These are phyloP conservation scores for Pentamera pediparva DNA, from an alignment of 53 echinoderm and acorn worm species.

Conservation along the genomic window DNA sequence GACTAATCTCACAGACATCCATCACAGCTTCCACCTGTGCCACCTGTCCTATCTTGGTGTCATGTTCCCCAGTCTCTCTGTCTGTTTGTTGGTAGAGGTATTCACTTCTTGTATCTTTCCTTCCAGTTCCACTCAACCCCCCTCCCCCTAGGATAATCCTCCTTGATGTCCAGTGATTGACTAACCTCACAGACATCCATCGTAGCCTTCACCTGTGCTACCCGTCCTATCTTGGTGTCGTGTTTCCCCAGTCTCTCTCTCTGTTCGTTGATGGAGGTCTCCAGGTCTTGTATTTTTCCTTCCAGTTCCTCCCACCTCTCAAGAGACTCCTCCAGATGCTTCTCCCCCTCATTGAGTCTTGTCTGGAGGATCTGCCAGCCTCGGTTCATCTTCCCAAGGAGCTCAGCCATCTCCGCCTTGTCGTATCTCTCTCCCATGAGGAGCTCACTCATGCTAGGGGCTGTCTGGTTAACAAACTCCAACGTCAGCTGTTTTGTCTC, in stretches of 20 bases:
- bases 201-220: conserved; percentile 64
- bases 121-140: background rate
- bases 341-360: conserved; percentile 62
- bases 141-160: too few relatives aligned
- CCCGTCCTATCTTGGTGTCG: conserved; percentile 72
- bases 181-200: conserved; percentile 78
- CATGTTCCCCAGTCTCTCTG: too few relatives aligned
- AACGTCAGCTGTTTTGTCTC: conserved; percentile 82
- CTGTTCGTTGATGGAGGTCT: conserved; percentile 55
- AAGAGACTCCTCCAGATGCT: conserved; percentile 56
- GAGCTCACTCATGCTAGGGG: conserved; percentile 77
- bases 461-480: conserved; percentile 96
- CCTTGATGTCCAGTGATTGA: background rate
- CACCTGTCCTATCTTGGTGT: conserved; percentile 75
- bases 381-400: conserved; percentile 83
- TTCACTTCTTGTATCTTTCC: too few relatives aligned
- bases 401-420: conserved; percentile 96
- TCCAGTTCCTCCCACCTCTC: conserved; percentile 78
- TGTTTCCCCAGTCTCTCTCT: conserved; percentile 59
- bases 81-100: too few relatives aligned
- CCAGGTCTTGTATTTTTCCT: conserved; percentile 43
- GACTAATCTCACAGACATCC: conserved; percentile 72
- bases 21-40: conserved; percentile 67
- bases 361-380: conserved; percentile 75
- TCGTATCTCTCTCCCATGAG: conserved; percentile 68